phyloP scores from a whole-genome alignment of 2,888 invertebrate species.

The Spodoptera exigua region DNA sequence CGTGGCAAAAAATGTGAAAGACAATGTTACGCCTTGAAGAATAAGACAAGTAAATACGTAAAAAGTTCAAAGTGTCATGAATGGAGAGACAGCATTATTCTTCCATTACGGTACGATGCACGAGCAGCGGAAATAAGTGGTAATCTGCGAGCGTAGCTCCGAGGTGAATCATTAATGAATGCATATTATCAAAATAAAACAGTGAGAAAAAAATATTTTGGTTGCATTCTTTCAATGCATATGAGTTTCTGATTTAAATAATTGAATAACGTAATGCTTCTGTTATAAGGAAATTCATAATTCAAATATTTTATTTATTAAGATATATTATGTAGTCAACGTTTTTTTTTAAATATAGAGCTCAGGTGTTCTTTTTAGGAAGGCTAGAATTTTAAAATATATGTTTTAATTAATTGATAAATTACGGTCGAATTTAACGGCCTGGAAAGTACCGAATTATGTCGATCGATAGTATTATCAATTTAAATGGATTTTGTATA shows the following conservation, averaged over 20 bases:
- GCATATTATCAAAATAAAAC: conserved; percentile 32
- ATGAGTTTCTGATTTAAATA: conserved; percentile 4
- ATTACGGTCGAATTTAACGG: too few relatives aligned
- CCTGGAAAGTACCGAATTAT: too few relatives aligned
- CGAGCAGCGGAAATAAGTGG: conserved; percentile 59
- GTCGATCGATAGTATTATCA: too few relatives aligned
- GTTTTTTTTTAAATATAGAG: too few relatives aligned
- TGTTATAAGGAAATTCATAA: too few relatives aligned
- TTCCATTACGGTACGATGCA: conserved; percentile 62
- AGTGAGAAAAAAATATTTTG: conserved; percentile 1
- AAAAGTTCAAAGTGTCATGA: conserved; percentile 53
- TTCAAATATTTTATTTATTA: too few relatives aligned
- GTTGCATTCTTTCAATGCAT: conserved; percentile 1
- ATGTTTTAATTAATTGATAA: too few relatives aligned
- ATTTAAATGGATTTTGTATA: too few relatives aligned
- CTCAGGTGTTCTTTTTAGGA: too few relatives aligned
- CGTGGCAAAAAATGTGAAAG: conserved; percentile 64
- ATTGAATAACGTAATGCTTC: not conserved
- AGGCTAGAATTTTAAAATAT: too few relatives aligned
- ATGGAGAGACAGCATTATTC: conserved; percentile 60
- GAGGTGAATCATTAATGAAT: conserved; percentile 44
- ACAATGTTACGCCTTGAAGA: conserved; percentile 62
- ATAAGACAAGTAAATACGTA: conserved; percentile 62
- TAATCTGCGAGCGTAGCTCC: conserved; percentile 25
- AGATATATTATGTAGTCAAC: too few relatives aligned